Base-by-base conservation (phyloP, 2,797 vertebrate genomes). In the Enoplosus armatus region DNA sequence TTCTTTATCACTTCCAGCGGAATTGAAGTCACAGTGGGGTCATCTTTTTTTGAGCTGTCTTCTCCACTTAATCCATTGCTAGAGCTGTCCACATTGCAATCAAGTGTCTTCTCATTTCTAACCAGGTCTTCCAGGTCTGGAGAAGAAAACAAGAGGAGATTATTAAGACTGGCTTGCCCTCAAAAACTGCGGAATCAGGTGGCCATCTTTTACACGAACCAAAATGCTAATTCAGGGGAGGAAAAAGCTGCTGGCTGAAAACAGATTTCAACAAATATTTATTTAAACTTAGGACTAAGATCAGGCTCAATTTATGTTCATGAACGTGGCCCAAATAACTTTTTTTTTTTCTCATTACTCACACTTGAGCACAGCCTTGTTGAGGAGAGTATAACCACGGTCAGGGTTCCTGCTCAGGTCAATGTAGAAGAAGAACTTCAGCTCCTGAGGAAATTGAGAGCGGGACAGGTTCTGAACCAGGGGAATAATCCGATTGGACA, bases 401-500 rank as follows among this genome's bases (percentile, higher is more conserved):
- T 95, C 93, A 8, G 88, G 89, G 72, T 90, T 85, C 16, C 58
- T 80, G 0, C 6, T 91, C 65, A 96, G 91, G 35, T 93, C 93
- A 84, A 96, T 96, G 41, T 93, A 96, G 84, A 90, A 96, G 81
- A 94, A 92, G 84, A 94, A 97, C 0, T 92, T 89, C 56, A 98
- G 93, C 67, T 97, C 97, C 5, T 54, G 50, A 0, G 97, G 97
- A 61, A 96, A 96, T 59, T 97, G 86, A 2, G 90, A 89, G 60
- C 85, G 89, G 11, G 92, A 55, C 81, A 97, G 82, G 0, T 94
- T 94, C 2, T 92, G 85, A 59, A 97, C 16, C 67, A 97, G 79
- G 0, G 98, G 98, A 77, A 98, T 97, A 73, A 96, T 94, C 53
- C 96, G 90, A 0, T 95, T 93, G 0, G 96, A 91, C 84, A 94